phyloP scores from a whole-genome alignment of 2,797 vertebrate genomes.

The Chaetophractus vellerosus region DNA sequence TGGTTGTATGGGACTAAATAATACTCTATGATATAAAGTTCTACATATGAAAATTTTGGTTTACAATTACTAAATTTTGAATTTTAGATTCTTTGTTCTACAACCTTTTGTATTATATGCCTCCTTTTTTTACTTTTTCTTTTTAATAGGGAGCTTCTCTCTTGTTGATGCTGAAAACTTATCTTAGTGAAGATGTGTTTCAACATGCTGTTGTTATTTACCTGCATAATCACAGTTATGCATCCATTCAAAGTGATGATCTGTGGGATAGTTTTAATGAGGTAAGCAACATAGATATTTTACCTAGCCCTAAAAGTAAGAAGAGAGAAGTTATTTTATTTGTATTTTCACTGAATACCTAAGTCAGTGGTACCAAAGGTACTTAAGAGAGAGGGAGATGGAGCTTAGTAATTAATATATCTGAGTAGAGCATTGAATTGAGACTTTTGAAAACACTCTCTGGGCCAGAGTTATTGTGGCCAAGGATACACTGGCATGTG shows the following conservation, averaged over 20 bases:
- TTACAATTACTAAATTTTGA: slow-evolving; percentile 54
- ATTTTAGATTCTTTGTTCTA: slow-evolving; percentile 41
- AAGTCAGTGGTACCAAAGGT: neutral
- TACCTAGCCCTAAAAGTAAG: slow-evolving; percentile 20
- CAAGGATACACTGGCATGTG: accelerated
- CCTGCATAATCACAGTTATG: slow-evolving; percentile 91
- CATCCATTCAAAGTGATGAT: slow-evolving; percentile 93
- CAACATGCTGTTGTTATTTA: slow-evolving; percentile 94
- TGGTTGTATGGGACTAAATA: slow-evolving; percentile 3
- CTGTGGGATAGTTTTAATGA: slow-evolving; percentile 96
- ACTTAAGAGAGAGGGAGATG: neutral
- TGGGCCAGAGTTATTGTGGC: neutral
- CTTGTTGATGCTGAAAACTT: slow-evolving; percentile 95
- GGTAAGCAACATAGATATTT: slow-evolving; percentile 87
- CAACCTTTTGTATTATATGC: slow-evolving; percentile 16
- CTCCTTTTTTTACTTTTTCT: neutral
- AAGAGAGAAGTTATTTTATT: slow-evolving; percentile 33
- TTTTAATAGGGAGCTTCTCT: slow-evolving; percentile 95
- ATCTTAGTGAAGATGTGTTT: slow-evolving; percentile 93
- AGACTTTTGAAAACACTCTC: neutral
- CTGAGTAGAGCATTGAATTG: neutral
- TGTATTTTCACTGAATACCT: slow-evolving; percentile 68
- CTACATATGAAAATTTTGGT: neutral
- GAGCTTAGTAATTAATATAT: slow-evolving; percentile 13
- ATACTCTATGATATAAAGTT: neutral